phyloP scores from a whole-genome alignment of 2,797 vertebrate genomes.

The Lacerta bilineata region DNA sequence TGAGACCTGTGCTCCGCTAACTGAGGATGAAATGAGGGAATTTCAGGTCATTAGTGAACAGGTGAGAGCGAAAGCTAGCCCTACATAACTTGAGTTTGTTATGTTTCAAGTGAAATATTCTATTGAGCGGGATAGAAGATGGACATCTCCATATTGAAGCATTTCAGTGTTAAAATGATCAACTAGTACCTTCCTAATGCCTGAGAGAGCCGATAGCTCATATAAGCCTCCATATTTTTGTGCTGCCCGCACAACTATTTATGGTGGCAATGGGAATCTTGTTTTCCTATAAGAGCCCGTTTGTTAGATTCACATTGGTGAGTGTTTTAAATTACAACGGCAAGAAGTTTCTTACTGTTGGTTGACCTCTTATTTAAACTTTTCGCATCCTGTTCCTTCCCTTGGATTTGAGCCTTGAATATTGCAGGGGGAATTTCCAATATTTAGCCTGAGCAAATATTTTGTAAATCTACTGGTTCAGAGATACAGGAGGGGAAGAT shows the following conservation, averaged over 20 bases:
- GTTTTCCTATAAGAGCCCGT: not conserved
- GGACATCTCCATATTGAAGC: not conserved
- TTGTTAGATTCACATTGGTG: not conserved
- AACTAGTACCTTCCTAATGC: not conserved
- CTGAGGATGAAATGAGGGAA: conserved; percentile 87
- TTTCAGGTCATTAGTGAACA: conserved; percentile 84
- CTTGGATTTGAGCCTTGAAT: not conserved
- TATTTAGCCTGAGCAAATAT: not conserved
- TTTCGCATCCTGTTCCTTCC: not conserved
- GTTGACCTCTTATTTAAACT: not conserved
- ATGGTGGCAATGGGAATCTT: not conserved
- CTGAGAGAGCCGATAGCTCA: not conserved
- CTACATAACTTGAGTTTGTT: not conserved
- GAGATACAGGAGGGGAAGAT: not conserved
- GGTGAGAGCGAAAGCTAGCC: conserved; percentile 70
- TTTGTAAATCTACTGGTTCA: not conserved
- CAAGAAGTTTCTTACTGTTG: not conserved
- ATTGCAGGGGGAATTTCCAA: not conserved
- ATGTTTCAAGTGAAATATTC: not conserved
- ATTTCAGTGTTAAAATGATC: not conserved
- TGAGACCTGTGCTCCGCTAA: conserved; percentile 84
- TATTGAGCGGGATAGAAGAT: not conserved
- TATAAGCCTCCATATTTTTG: too few species aligned
- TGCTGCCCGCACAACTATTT: not conserved
- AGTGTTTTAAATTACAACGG: not conserved